Evolutionary conservation across 2,113 vertebrate genomes (phyloP).

Genomic region (Ochotona curzoniae): DNA sequence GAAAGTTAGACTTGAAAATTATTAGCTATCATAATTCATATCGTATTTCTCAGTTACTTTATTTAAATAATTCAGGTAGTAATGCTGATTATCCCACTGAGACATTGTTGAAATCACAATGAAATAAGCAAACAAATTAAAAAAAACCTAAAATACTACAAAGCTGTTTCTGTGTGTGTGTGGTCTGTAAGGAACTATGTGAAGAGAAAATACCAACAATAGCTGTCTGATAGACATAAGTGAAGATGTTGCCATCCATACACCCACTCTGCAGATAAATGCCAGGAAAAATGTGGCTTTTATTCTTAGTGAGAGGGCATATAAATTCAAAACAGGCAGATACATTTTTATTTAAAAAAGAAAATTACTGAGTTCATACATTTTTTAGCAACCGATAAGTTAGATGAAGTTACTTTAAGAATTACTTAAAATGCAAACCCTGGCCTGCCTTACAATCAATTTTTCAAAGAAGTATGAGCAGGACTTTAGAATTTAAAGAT

Average conservation of each 20-base stretch:
- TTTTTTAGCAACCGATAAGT: constrained; percentile 75
- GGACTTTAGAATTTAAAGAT: constrained; percentile 81
- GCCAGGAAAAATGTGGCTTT: constrained; percentile 68
- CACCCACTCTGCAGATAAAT: constrained; percentile 76
- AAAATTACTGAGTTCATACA: constrained; percentile 78
- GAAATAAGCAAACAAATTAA: constrained; percentile 1
- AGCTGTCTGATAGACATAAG: constrained; percentile 66
- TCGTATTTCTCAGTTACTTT: constrained; percentile 49
- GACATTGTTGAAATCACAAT: constrained; percentile 51
- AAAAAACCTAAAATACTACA: constrained; percentile 36
- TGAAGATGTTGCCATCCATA: constrained; percentile 63
- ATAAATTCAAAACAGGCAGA: constrained; percentile 77
- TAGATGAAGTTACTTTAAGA: constrained; percentile 78
- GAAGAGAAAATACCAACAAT: constrained; percentile 63
- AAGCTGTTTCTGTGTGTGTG: constrained; percentile 46
- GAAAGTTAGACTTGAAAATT: not conserved
- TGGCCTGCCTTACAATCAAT: constrained; percentile 74
- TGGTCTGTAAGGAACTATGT: not conserved
- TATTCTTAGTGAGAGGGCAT: constrained; percentile 65
- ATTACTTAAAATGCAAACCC: constrained; percentile 84
- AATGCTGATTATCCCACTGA: constrained; percentile 31
- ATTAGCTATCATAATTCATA: constrained; percentile 51
- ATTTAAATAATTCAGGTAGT: constrained; percentile 51
- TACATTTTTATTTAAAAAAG: constrained; percentile 67
- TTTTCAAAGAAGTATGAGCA: constrained; percentile 82